Evolutionary conservation across 2,113 vertebrate genomes (phyloP).

Genomic region (Eretmochelys imbricata): DNA sequence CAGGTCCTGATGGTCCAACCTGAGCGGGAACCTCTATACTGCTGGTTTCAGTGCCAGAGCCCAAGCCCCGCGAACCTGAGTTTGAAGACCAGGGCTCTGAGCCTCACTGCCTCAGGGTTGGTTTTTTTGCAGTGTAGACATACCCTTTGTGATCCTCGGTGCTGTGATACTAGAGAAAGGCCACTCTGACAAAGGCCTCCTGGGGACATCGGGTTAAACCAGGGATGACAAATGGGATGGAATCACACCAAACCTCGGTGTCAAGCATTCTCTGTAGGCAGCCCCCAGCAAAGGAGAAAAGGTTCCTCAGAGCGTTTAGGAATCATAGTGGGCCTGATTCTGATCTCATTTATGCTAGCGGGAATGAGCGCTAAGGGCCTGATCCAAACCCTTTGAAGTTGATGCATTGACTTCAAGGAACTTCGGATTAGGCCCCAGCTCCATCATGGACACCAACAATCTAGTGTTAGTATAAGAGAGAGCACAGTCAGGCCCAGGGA

Average conservation of each 20-base stretch:
- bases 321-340: background rate
- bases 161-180: background rate
- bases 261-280: too few relatives aligned
- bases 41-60: background rate
- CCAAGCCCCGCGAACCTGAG: too few relatives aligned
- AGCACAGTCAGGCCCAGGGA: fast-evolving
- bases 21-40: background rate
- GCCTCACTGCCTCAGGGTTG: background rate
- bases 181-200: background rate
- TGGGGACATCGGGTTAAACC: background rate
- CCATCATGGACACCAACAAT: background rate
- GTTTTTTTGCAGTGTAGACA: background rate
- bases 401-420: background rate
- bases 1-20: background rate
- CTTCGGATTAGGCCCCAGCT: background rate
- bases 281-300: too few relatives aligned
- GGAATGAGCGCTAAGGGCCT: background rate
- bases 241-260: background rate
- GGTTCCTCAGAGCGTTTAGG: too few relatives aligned
- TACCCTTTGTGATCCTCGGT: too few relatives aligned
- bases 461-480: background rate
- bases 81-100: too few relatives aligned
- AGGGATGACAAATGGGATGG: background rate
- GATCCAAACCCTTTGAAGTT: background rate
- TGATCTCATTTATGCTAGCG: background rate